Percentiles rank a stretch among this genome's conserved stretches.
phyloP scores from a whole-genome alignment of 2,888 invertebrate genomes.

The Drosophila neonasuta region DNA sequence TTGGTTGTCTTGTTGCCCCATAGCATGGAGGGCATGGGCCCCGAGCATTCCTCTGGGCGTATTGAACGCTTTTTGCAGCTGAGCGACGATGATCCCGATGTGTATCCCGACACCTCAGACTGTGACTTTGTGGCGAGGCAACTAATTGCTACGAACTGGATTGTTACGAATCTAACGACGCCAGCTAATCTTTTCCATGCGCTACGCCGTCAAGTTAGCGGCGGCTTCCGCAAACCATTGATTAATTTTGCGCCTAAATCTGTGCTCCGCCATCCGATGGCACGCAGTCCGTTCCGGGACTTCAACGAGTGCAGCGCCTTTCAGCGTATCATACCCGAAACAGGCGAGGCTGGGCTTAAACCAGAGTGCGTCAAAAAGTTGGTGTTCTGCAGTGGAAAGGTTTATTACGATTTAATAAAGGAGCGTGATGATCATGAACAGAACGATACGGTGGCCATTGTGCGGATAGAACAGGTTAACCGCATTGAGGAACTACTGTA shows the following conservation, averaged over 20 bases:
- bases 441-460: constrained; percentile 88
- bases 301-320: constrained; percentile 93
- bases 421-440: constrained; percentile 86
- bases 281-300: constrained; percentile 94
- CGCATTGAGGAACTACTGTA: too few relatives aligned
- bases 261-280: constrained; percentile 95
- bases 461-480: constrained; percentile 90
- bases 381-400: constrained; percentile 90
- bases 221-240: constrained; percentile 98
- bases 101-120: constrained; percentile 93
- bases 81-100: constrained; percentile 97
- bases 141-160: constrained; percentile 97
- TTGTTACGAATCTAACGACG: constrained; percentile 95
- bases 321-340: constrained; percentile 84
- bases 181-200: constrained; percentile 99
- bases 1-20: constrained; percentile 96
- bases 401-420: constrained; percentile 90
- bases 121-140: constrained; percentile 93
- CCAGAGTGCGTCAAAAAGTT: constrained; percentile 87
- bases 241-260: constrained; percentile 98
- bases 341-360: constrained; percentile 84
- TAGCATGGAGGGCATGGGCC: constrained; percentile 99
- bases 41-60: constrained; percentile 86
- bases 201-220: constrained; percentile 94
- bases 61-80: constrained; percentile 92